Conservation (phyloP, 2,797 vertebrate genomes). For the Muscicapa comitata region DNA sequence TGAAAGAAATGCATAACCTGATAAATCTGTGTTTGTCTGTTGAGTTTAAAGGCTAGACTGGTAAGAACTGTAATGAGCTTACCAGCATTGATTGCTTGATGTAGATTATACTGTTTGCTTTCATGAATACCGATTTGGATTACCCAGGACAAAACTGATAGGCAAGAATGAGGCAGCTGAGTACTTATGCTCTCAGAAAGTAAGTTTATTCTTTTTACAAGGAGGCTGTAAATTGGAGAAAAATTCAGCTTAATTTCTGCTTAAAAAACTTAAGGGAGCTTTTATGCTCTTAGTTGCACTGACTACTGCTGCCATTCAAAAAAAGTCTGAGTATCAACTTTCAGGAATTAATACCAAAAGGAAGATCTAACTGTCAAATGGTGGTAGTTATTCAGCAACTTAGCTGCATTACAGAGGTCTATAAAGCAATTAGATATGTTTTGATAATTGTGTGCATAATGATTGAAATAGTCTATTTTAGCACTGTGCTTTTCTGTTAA, state of each 20-base stretch:
- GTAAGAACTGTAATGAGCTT: not conserved
- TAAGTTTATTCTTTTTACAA: not conserved
- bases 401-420: not conserved
- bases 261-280: not conserved
- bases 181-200: not conserved
- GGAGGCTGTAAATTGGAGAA: not conserved
- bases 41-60: conserved; percentile 6
- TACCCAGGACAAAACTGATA: not conserved
- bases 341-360: not conserved
- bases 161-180: not conserved
- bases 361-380: not conserved
- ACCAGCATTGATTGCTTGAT: not conserved
- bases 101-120: conserved; percentile 1
- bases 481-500: not conserved
- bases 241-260: conserved; percentile 51
- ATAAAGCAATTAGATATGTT: not conserved
- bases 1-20: not conserved
- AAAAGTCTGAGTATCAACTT: not conserved
- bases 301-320: not conserved
- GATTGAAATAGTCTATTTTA: not conserved
- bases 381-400: not conserved
- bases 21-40: not conserved
- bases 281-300: conserved; percentile 61
- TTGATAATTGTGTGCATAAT: not conserved
- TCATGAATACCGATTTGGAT: not conserved